Percentiles rank a stretch among this genome's conserved stretches.
These are phyloP conservation scores for Anarrhichthys ocellatus DNA, from an alignment of 2,113 vertebrate genomes.

Conservation along the genomic window DNA sequence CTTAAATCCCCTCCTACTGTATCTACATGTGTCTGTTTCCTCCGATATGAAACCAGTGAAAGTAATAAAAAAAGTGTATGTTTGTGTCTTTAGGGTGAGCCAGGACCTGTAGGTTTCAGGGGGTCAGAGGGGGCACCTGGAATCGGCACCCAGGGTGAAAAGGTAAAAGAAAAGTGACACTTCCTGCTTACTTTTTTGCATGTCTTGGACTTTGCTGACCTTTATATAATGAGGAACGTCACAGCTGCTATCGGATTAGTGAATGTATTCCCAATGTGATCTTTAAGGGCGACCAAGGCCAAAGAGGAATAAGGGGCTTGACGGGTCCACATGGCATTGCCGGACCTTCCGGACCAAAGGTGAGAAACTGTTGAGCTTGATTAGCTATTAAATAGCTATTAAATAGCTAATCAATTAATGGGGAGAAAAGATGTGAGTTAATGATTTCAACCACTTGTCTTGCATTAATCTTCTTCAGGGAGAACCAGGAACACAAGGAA, in stretches of 20 bases:
- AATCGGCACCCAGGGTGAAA: constrained; percentile 89
- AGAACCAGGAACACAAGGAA: constrained; percentile 87
- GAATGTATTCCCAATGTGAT: constrained; percentile 25
- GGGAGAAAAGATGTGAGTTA: neutral
- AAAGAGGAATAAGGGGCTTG: constrained; percentile 89
- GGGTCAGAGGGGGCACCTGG: constrained; percentile 87
- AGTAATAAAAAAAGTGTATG: neutral
- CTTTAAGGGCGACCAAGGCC: constrained; percentile 89
- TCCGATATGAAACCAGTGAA: neutral
- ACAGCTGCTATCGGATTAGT: neutral
- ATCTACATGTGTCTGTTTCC: neutral
- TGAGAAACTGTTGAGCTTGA: constrained; percentile 43
- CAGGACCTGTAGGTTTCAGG: constrained; percentile 84
- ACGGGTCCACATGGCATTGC: constrained; percentile 85
- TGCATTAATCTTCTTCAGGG: constrained; percentile 78
- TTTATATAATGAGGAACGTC: neutral
- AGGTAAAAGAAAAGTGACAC: constrained; percentile 77
- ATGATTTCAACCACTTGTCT: neutral
- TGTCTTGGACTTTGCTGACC: neutral
- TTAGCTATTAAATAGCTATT: neutral
- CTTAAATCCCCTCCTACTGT: neutral
- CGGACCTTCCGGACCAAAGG: constrained; percentile 90
- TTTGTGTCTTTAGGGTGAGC: constrained; percentile 84
- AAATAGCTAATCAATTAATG: neutral
- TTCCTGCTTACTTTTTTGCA: neutral